phyloP scores from a whole-genome alignment of 2,113 vertebrate genomes.

The Budorcas taxicolor region DNA sequence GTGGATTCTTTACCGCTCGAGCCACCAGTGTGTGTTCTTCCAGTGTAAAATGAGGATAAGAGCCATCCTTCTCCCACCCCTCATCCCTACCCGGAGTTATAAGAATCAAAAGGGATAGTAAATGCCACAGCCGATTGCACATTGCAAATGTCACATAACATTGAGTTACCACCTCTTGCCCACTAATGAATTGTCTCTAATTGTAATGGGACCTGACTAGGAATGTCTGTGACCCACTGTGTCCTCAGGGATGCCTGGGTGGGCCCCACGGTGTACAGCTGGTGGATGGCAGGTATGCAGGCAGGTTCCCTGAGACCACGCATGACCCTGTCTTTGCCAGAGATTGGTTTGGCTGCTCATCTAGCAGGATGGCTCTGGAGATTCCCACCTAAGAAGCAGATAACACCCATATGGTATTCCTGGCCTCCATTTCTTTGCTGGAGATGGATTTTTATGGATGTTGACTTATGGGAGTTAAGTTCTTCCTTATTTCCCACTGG shows the following conservation, averaged over 20 bases:
- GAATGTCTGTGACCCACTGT: not conserved
- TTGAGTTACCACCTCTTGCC: not conserved
- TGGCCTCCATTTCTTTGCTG: not conserved
- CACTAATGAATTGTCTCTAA: not conserved
- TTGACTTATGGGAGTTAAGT: not conserved
- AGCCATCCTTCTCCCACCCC: not conserved
- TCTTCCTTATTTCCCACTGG: not conserved
- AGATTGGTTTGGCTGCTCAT: not conserved
- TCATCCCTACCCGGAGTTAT: not conserved
- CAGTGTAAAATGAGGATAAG: not conserved
- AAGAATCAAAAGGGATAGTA: not conserved
- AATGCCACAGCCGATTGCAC: accelerated
- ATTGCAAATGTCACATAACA: not conserved
- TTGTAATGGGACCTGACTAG: not conserved
- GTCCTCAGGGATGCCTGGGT: not conserved
- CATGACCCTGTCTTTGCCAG: not conserved
- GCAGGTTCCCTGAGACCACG: not conserved
- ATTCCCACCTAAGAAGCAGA: not conserved
- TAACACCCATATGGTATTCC: not conserved
- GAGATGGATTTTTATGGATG: not conserved
- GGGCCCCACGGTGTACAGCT: not conserved
- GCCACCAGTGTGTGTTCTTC: not conserved
- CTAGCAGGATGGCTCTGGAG: not conserved
- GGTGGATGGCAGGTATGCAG: not conserved
- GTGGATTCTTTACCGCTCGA: not conserved